These are phyloP conservation scores for Diploscapter pachys DNA, from an alignment of 1,140 invertebrate species.

Conservation along the genomic window DNA sequence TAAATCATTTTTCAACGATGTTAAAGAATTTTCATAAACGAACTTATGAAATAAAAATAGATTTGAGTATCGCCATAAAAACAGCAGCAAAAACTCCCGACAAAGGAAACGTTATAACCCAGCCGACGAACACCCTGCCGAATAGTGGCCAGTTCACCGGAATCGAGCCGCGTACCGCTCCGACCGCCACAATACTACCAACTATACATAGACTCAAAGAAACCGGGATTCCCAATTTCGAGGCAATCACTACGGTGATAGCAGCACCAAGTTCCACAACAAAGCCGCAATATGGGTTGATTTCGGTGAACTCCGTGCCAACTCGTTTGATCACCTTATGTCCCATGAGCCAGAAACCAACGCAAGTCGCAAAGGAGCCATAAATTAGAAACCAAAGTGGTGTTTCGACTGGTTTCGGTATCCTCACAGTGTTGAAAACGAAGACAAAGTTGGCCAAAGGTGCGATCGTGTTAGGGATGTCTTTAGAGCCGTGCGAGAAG, in stretches of 20 bases:
- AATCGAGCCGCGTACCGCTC: slow-evolving; percentile 67
- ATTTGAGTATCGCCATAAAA: slow-evolving; percentile 20
- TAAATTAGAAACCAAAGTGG: slow-evolving; percentile 43
- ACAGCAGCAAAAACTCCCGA: slow-evolving; percentile 63
- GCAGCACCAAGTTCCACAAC: slow-evolving; percentile 92
- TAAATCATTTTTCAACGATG: no score
- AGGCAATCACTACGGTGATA: slow-evolving; percentile 86
- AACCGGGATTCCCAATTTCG: slow-evolving; percentile 82
- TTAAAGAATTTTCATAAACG: no score
- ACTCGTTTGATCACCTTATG: slow-evolving; percentile 52
- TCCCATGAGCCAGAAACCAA: slow-evolving; percentile 51
- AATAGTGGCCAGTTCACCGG: slow-evolving; percentile 46
- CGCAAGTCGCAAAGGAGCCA: slow-evolving; percentile 43
- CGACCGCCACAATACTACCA: slow-evolving; percentile 60
- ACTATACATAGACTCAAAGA: slow-evolving; percentile 74
- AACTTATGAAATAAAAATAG: no score
- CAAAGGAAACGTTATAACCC: slow-evolving; percentile 88
- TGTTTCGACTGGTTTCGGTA: slow-evolving; percentile 29
- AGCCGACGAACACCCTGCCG: slow-evolving; percentile 86
- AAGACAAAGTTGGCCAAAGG: slow-evolving; percentile 70
- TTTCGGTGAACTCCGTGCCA: slow-evolving; percentile 49
- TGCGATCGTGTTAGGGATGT: slow-evolving; percentile 79
- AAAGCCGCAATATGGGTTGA: slow-evolving; percentile 68
- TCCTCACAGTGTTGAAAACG: not conserved
- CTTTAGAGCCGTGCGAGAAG: slow-evolving; percentile 85